Base-by-base conservation (phyloP, 2,888 invertebrate genomes). In the Mayetiola destructor region DNA sequence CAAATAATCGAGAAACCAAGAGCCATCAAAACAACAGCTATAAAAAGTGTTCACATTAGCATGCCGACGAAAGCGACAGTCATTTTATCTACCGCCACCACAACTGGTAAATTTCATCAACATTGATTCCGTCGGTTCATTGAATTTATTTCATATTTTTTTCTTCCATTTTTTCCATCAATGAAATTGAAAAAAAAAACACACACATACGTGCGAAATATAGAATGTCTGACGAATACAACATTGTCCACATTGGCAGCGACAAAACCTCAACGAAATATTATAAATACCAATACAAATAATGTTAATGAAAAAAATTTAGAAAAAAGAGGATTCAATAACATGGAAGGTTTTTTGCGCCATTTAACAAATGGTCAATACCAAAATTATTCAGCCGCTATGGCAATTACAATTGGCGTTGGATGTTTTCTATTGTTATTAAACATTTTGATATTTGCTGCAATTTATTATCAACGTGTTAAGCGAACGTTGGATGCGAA, bases 321-420 rank as follows among this genome's bases (percentile, higher is more conserved):
- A 3, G 48, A 48, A n/a, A 27, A 48, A 9, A 3, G 6, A 16
- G 27, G 27, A n/a, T 48, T 27, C 4, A n/a, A 48, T 9, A n/a
- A n/a, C n/a, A 27, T 48, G 27, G 27, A 27, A 16, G 27, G n/a
- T 27, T 48, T 48, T 16, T 73, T 87, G 52, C 80, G 86, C 36
- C 81, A 87, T 54, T 75, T 88, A 8, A 84, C 87, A n/a, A 69
- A 68, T 57, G 85, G 84, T 59, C 88, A 89, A 65, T 88, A 88
- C 66, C 89, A 89, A 68, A 89, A 87, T 59, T 90, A 91, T 69
- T 88, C 90, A 6, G 89, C 90, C 0, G 91, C 91, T 0, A 74
- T 92, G 18, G 86, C 89, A 8, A 88, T 91, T 29, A 91, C 91
- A 1, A 88, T 90, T 61, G 88, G 85, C 1, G 88, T 89, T 9